Percentiles rank a stretch among this genome's conserved stretches.
Conservation (phyloP, 2,888 invertebrate genomes). For the Synanthedon myopaeformis region DNA sequence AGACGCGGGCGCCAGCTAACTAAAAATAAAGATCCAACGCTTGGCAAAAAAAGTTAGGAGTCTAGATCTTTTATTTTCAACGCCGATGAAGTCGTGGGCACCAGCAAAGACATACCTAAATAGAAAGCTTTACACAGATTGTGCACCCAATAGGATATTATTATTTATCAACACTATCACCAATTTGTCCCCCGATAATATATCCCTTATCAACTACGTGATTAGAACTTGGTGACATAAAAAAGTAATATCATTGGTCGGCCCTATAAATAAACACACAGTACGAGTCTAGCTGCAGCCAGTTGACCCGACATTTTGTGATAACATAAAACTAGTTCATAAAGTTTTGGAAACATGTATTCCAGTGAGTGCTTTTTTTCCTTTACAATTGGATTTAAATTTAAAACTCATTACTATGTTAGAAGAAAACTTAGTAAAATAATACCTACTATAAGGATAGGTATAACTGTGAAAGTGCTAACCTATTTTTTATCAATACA, state of each 20-base stretch:
- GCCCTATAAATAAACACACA: not conserved
- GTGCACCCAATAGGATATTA: not conserved
- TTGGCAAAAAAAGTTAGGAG: no score
- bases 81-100: no score
- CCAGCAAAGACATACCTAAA: no score
- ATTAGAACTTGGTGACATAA: conserved; percentile 5
- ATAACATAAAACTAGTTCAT: not conserved
- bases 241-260: not conserved
- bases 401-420: no score
- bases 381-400: not conserved
- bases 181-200: conserved; percentile 7
- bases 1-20: no score
- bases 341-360: not conserved
- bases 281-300: not conserved
- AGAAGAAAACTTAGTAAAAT: no score
- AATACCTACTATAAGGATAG: no score
- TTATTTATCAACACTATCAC: not conserved
- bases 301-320: not conserved
- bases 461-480: no score
- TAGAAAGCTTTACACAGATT: no score
- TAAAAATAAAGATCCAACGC: no score
- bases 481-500: no score
- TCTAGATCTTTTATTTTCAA: no score
- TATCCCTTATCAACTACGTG: conserved; percentile 8
- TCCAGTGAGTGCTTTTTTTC: not conserved